These are phyloP conservation scores for Trichonephila clavata DNA, from an alignment of 1,140 invertebrate species.

Conservation along the genomic window DNA sequence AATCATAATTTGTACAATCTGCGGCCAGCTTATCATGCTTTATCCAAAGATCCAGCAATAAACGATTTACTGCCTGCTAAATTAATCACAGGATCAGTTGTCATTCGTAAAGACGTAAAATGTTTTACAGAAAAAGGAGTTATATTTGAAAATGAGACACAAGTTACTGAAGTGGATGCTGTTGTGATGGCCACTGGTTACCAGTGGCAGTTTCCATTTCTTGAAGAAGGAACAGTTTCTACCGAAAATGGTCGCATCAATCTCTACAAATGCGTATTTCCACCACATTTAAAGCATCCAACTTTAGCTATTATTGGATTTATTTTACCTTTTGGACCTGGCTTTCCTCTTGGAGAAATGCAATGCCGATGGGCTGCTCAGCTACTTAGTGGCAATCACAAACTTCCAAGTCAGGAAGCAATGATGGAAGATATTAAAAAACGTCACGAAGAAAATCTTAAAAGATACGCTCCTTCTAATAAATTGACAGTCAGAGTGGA, in stretches of 20 bases:
- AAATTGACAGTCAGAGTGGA: conserved; percentile 81
- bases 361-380: conserved; percentile 77
- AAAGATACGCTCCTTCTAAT: conserved; percentile 78
- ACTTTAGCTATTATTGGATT: conserved; percentile 83
- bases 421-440: conserved; percentile 81
- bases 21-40: conserved; percentile 80
- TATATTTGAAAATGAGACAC: conserved; percentile 78
- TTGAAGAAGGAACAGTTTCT: conserved; percentile 67
- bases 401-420: conserved; percentile 78
- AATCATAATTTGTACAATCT: conserved; percentile 82
- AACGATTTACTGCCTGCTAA: conserved; percentile 83
- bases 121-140: conserved; percentile 79
- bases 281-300: conserved; percentile 78
- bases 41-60: conserved; percentile 82
- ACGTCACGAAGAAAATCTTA: conserved; percentile 77
- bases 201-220: conserved; percentile 77
- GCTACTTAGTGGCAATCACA: conserved; percentile 75
- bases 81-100: conserved; percentile 80
- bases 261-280: conserved; percentile 82
- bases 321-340: conserved; percentile 82
- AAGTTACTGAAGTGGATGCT: conserved; percentile 75
- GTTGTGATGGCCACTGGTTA: conserved; percentile 78
- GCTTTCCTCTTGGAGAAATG: conserved; percentile 83
- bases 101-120: conserved; percentile 80
- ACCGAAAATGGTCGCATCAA: conserved; percentile 80